Percentiles rank a stretch among this genome's conserved stretches.
phyloP scores from a whole-genome alignment of 2,888 invertebrate species.

The Trissolcus brochymenae region DNA sequence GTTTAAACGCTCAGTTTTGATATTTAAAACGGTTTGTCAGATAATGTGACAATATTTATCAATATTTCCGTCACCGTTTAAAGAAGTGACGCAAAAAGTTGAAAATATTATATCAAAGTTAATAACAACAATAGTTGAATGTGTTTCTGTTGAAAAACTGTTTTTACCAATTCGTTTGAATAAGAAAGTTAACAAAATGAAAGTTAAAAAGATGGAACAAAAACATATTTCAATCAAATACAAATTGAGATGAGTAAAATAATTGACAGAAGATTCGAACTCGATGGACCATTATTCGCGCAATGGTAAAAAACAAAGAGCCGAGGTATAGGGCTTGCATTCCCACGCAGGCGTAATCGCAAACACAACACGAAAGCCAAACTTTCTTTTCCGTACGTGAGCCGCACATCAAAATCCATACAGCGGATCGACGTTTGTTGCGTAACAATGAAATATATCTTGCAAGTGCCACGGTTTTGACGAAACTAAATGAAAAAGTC shows the following conservation, averaged over 20 bases:
- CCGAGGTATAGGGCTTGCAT: constrained; percentile 62
- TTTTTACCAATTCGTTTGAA: background rate
- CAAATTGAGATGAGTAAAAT: background rate
- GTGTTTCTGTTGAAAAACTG: background rate
- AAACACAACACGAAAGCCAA: constrained; percentile 35
- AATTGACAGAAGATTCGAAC: background rate
- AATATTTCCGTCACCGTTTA: too few species aligned
- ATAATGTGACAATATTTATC: too few species aligned
- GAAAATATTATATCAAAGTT: too few species aligned
- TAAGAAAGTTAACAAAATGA: background rate
- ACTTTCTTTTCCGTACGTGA: constrained; percentile 54
- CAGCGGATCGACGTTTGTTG: constrained; percentile 23
- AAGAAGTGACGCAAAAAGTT: too few species aligned
- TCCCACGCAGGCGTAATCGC: constrained; percentile 62
- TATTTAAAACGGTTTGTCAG: too few species aligned
- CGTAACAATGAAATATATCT: constrained; percentile 36
- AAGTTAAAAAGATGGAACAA: too few species aligned
- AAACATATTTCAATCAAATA: background rate
- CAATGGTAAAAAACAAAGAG: constrained; percentile 59
- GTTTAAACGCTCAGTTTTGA: too few species aligned
- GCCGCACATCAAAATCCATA: constrained; percentile 42
- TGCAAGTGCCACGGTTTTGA: constrained; percentile 15
- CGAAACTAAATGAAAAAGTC: background rate
- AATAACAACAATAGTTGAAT: too few species aligned
- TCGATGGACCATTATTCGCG: constrained; percentile 27